Evolutionary conservation across 2,113 vertebrate species (phyloP).

Genomic region (Rhineura floridana): DNA sequence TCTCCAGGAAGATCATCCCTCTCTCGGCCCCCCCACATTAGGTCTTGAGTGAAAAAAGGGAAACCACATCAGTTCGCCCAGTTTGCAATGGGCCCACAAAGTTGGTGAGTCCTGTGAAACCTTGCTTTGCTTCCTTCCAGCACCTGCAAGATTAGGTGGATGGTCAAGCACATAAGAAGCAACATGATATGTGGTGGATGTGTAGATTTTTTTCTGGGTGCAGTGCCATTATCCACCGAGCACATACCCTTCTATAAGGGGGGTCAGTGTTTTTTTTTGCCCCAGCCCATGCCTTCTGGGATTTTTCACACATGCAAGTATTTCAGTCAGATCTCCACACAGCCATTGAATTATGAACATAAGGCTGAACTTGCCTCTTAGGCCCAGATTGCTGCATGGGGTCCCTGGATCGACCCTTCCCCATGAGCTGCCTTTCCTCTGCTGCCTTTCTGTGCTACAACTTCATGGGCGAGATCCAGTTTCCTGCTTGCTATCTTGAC

Average conservation of each 20-base stretch:
- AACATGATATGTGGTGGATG: too few relatives aligned
- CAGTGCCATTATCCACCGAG: too few relatives aligned
- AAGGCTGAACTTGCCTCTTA: neutral
- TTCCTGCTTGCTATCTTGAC: constrained; percentile 7
- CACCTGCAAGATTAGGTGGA: neutral
- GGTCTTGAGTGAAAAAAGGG: too few relatives aligned
- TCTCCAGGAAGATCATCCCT: too few relatives aligned
- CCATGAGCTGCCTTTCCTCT: neutral
- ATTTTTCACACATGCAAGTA: too few relatives aligned
- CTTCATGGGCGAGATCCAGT: constrained; percentile 16
- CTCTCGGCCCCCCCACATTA: too few relatives aligned
- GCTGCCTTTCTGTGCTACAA: too few relatives aligned
- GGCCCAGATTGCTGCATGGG: neutral
- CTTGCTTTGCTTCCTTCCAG: neutral
- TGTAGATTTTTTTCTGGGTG: too few relatives aligned
- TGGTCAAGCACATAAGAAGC: neutral
- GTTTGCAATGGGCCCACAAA: too few relatives aligned
- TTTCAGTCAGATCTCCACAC: neutral
- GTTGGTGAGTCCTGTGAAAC: too few relatives aligned
- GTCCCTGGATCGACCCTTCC: neutral
- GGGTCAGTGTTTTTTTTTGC: neutral
- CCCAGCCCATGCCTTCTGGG: neutral
- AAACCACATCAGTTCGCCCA: too few relatives aligned
- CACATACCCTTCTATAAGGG: neutral
- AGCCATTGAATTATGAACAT: neutral